Evolutionary conservation across 2,113 vertebrate genomes (phyloP), one percentile per base, ranked within the genome.

Genomic region (Lonchura striata): DNA sequence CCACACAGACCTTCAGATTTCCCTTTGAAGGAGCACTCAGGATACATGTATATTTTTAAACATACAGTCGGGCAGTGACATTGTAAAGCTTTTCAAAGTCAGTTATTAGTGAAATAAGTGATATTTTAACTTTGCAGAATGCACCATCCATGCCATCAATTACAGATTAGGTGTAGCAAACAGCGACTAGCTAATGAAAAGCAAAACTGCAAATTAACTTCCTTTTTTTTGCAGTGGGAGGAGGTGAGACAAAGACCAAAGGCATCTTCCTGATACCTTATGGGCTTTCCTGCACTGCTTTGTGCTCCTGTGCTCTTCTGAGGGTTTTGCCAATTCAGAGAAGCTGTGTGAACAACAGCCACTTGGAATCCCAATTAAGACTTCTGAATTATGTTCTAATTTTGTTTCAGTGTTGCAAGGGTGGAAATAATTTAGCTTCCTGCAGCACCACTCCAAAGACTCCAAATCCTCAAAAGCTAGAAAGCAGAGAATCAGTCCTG

Each of bases 351-450:
- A 63, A 76, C 83, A 89, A 80, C 44, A 88, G 47, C 42, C 54
- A 30, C n/a, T 59, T 85, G 91, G 72, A 59, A 39, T 87, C n/a
- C 60, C 91, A 93, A 88, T 92, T 93, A 94, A 74, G n/a, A 31
- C 47, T 88, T 72, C 75, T 61, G 25, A 88, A 85, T 94, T 91
- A 78, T 37, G 54, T 47, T 85, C 80, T 75, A 57, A 87, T 92
- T 94, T 83, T 77, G 30, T 68, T 90, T 64, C 81, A 86, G 64
- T 49, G 64, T 64, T 81, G 74, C 68, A 95, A 88, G 54, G 21
- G 33, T 88, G 35, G 88, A 79, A 83, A 78, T 91, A 56, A 81
- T 76, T 86, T 27, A 69, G 42, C 66, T 92, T 86, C 60, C 37
- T 66, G 60, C 59, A 64, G 47, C 39, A 39, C 22, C 14, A 1